A percentile compares a stretch with the other conserved stretches of the same genome.
Evolutionary conservation across 2,113 vertebrate genomes (phyloP).

Genomic region (Stomatorhinus ivindoensis): DNA sequence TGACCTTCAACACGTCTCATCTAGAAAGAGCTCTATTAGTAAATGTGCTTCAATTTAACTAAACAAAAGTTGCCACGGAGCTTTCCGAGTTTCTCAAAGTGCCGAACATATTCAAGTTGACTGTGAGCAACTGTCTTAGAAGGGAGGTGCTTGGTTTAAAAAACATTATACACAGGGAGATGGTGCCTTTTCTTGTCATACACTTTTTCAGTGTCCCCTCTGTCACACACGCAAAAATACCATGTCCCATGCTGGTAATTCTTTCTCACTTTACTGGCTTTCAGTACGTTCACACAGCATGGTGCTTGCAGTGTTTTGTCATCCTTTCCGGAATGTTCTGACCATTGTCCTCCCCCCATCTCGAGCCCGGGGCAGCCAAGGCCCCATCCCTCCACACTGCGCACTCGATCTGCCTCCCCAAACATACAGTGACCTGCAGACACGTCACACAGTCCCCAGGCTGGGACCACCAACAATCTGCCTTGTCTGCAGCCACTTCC

Average conservation of each 20-base stretch:
- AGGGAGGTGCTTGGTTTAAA: background rate
- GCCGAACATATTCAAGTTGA: background rate
- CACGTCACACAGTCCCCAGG: conserved; percentile 34
- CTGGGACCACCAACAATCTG: background rate
- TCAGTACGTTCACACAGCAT: background rate
- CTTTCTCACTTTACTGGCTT: background rate
- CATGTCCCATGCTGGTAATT: background rate
- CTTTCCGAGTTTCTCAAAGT: background rate
- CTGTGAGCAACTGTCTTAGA: background rate
- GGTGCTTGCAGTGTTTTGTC: background rate
- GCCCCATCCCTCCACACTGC: background rate
- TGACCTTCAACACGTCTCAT: background rate
- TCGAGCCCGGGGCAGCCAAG: background rate
- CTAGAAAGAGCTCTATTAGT: background rate
- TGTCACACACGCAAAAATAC: conserved; percentile 14
- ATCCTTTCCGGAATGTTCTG: conserved; percentile 2
- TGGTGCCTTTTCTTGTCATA: background rate
- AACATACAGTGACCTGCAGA: conserved; percentile 42
- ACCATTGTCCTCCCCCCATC: background rate
- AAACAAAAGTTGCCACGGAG: background rate
- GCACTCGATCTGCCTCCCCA: conserved; percentile 27
- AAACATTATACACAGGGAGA: background rate
- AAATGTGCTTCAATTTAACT: background rate
- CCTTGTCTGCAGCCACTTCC: background rate
- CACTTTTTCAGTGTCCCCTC: background rate